Evolutionary conservation across 2,797 vertebrate species (phyloP).

Genomic region (Saguinus oedipus): DNA sequence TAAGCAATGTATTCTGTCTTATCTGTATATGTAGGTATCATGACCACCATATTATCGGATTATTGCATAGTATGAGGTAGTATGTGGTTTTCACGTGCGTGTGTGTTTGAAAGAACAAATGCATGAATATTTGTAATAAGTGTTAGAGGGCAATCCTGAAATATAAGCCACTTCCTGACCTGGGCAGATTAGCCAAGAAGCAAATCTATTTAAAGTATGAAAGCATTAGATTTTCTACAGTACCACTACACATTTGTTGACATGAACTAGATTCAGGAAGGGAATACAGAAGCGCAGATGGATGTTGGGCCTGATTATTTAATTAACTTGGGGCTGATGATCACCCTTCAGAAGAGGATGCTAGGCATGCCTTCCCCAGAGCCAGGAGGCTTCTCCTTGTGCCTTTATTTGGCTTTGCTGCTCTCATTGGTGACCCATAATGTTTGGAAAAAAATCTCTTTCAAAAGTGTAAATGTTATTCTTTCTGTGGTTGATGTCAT

Average conservation of each 20-base stretch:
- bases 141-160: neutral
- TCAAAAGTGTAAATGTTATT: conserved; percentile 8
- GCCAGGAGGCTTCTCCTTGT: neutral
- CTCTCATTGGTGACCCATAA: neutral
- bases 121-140: neutral
- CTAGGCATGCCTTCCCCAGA: neutral
- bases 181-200: neutral
- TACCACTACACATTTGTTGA: neutral
- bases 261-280: neutral
- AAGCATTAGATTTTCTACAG: neutral
- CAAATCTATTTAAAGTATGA: neutral
- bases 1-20: neutral
- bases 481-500: conserved; percentile 16
- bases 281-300: neutral
- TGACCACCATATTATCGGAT: neutral
- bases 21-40: neutral
- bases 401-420: conserved; percentile 42
- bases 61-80: neutral
- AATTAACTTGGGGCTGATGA: neutral
- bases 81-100: neutral
- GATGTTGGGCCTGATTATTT: neutral
- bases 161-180: neutral
- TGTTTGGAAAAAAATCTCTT: neutral
- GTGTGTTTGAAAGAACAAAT: neutral
- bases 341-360: neutral